These are phyloP conservation scores for Pammene aurita DNA, from an alignment of 2,888 invertebrate species.

Conservation along the genomic window DNA sequence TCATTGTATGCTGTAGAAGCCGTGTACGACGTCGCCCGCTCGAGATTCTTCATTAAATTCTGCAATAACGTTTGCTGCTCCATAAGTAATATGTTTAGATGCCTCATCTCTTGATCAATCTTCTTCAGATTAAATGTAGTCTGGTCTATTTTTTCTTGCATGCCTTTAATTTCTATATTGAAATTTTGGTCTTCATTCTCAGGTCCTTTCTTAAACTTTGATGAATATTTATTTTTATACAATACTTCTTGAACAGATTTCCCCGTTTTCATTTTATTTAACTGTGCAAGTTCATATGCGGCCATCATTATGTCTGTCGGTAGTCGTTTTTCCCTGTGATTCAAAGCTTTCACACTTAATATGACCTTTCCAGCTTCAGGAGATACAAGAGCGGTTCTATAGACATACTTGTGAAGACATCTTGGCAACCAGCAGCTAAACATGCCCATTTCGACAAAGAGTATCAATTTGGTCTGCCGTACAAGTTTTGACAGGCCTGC, in stretches of 20 bases:
- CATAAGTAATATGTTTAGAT: constrained; percentile 82
- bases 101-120: constrained; percentile 87
- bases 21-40: constrained; percentile 55
- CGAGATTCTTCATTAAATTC: constrained; percentile 60
- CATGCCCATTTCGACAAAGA: constrained; percentile 91
- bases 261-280: constrained; percentile 86
- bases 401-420: constrained; percentile 88
- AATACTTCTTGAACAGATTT: constrained; percentile 85
- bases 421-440: constrained; percentile 90
- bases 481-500: constrained; percentile 92
- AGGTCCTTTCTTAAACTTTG: constrained; percentile 84
- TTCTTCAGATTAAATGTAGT: constrained; percentile 87
- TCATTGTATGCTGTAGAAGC: constrained; percentile 60
- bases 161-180: constrained; percentile 83
- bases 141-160: constrained; percentile 88
- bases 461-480: constrained; percentile 91
- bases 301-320: constrained; percentile 91
- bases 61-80: constrained; percentile 73
- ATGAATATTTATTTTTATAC: constrained; percentile 83
- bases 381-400: constrained; percentile 90
- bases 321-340: constrained; percentile 90
- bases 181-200: constrained; percentile 73
- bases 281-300: constrained; percentile 90
- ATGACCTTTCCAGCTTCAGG: constrained; percentile 92
- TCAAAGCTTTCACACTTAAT: constrained; percentile 91